phyloP scores from a whole-genome alignment of 35 echinoderm and acorn worm species.

The Hemicentrotus pulcherrimus region DNA sequence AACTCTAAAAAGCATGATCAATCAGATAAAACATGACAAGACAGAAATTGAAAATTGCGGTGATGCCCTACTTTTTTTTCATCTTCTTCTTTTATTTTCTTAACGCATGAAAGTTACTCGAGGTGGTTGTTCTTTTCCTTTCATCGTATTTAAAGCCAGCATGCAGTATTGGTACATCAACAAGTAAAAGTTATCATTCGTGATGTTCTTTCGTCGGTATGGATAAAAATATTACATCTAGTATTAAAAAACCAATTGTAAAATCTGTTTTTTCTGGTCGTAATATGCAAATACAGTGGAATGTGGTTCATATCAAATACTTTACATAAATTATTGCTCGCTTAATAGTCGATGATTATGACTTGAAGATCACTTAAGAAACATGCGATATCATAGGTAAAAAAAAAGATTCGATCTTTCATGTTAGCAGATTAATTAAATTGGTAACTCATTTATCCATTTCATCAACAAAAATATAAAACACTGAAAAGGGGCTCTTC shows the following conservation, averaged over 20 bases:
- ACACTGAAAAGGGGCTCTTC: not conserved
- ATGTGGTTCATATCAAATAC: too few species aligned
- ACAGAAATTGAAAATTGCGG: not conserved
- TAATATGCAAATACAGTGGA: not conserved
- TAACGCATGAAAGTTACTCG: not conserved
- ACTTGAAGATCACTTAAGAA: too few species aligned
- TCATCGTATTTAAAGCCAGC: not conserved
- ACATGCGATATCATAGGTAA: too few species aligned
- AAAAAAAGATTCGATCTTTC: not conserved
- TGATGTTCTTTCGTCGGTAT: not conserved
- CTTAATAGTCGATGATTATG: too few species aligned
- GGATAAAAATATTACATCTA: not conserved
- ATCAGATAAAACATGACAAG: not conserved
- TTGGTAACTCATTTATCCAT: not conserved
- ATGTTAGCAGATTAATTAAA: not conserved
- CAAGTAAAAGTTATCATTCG: not conserved
- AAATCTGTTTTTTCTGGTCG: not conserved
- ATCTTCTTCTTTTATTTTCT: not conserved
- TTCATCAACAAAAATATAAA: not conserved
- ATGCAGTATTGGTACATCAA: not conserved
- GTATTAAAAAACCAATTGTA: not conserved
- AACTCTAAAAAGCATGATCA: not conserved
- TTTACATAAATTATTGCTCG: too few species aligned
- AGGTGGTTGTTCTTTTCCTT: not conserved
- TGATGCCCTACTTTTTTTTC: not conserved